A percentile compares a stretch with the other conserved stretches of the same genome.
Conservation (phyloP, 2,888 invertebrate species). For the Invenusta paracnida region DNA sequence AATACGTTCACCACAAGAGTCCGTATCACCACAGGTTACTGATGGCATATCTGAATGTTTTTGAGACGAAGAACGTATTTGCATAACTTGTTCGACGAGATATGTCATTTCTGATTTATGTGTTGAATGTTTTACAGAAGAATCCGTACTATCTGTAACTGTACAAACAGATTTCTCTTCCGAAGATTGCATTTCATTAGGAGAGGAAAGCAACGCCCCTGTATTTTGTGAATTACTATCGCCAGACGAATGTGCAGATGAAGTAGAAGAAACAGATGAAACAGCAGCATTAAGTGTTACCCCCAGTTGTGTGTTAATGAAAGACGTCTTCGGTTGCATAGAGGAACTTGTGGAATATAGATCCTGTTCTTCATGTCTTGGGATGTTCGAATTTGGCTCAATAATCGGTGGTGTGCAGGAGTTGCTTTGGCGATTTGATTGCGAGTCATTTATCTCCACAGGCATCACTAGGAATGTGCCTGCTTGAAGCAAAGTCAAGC, state of each 20-base stretch:
- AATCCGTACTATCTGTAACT: not conserved
- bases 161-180: not conserved
- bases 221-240: conserved; percentile 10
- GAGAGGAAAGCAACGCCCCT: not conserved
- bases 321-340: not conserved
- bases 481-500: conserved; percentile 5
- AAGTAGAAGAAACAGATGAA: conserved; percentile 13
- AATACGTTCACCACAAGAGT: not conserved
- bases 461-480: conserved; percentile 16
- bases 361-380: not conserved
- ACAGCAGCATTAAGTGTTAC: conserved; percentile 4
- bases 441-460: not conserved
- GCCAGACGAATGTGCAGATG: not conserved
- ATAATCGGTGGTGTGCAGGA: not conserved
- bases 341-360: not conserved
- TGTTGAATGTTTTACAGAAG: not conserved
- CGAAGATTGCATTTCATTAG: not conserved
- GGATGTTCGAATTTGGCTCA: not conserved
- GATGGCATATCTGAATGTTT: not conserved
- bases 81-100: not conserved
- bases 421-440: not conserved
- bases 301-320: not conserved
- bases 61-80: not conserved
- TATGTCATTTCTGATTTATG: not conserved
- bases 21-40: not conserved